Evolutionary conservation across 2,888 invertebrate genomes (phyloP).

Genomic region (Microplitis deprimator): DNA sequence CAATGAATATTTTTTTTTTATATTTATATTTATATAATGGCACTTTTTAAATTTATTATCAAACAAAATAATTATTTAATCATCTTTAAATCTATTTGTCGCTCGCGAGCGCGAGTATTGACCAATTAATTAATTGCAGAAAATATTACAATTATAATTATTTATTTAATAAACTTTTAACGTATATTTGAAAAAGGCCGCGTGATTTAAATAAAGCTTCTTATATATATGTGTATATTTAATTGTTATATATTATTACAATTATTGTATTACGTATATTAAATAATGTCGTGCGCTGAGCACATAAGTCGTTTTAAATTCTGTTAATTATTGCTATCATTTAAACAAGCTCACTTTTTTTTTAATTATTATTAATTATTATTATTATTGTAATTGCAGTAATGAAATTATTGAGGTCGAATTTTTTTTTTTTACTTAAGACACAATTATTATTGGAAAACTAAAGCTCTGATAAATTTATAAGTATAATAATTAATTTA

Average conservation of each 20-base stretch:
- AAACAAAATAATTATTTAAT: conserved; percentile 28
- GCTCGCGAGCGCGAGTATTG: neutral
- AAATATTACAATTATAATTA: neutral
- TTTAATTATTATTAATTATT: neutral
- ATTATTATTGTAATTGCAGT: neutral
- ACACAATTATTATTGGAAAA: no score
- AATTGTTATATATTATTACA: neutral
- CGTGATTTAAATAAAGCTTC: conserved; percentile 20
- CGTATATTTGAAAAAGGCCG: neutral
- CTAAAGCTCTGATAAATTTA: no score
- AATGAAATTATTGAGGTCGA: neutral
- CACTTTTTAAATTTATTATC: conserved; percentile 52
- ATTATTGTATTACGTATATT: neutral
- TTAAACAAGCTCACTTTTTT: conserved; percentile 15
- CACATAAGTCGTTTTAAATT: neutral
- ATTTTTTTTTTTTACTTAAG: neutral
- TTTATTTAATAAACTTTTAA: neutral
- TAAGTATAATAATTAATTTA: neutral
- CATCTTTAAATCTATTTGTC: neutral
- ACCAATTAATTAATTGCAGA: neutral
- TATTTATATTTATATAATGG: conserved; percentile 47
- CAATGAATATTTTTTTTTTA: conserved; percentile 23
- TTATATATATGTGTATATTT: neutral
- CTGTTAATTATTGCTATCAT: conserved; percentile 7
- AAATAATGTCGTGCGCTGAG: neutral